Evolutionary conservation across 2,888 invertebrate genomes (phyloP).

Genomic region (Dynastes tityus): DNA sequence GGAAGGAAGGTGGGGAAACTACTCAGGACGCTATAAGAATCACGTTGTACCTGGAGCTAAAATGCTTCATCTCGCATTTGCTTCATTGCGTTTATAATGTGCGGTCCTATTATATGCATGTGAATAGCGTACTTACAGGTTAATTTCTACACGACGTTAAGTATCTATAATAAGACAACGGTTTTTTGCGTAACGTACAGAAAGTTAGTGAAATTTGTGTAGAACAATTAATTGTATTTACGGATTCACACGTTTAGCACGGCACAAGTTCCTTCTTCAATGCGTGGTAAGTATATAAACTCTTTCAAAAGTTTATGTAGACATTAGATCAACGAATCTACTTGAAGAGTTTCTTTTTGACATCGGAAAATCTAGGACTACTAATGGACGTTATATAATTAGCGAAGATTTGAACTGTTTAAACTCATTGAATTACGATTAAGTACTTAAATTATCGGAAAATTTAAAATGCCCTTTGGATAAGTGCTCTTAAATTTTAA

Average conservation of each 20-base stretch:
- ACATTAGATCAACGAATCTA: too few species aligned
- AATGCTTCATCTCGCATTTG: constrained; percentile 40
- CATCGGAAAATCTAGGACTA: too few species aligned
- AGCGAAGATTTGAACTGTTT: too few species aligned
- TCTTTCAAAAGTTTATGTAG: not conserved
- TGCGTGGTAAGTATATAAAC: not conserved
- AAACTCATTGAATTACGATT: too few species aligned
- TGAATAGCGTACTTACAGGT: constrained; percentile 57
- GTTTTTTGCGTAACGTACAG: not conserved
- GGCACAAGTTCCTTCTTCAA: not conserved
- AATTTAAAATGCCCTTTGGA: too few species aligned
- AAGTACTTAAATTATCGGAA: too few species aligned
- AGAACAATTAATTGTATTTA: constrained; percentile 32
- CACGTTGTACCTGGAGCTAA: constrained; percentile 53
- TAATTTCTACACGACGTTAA: constrained; percentile 35
- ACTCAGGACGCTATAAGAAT: constrained; percentile 53
- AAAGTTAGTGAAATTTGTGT: not conserved
- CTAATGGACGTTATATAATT: too few species aligned
- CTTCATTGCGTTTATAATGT: not conserved
- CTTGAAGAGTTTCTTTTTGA: too few species aligned
- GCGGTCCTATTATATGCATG: constrained; percentile 41
- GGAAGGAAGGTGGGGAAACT: constrained; percentile 64
- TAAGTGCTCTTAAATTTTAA: too few species aligned
- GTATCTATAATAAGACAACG: too few species aligned
- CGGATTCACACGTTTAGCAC: constrained; percentile 31